Evolutionary conservation across 2,888 invertebrate genomes (phyloP), one percentile per base, ranked within the genome.

Genomic region (Drosophila phalerata): DNA sequence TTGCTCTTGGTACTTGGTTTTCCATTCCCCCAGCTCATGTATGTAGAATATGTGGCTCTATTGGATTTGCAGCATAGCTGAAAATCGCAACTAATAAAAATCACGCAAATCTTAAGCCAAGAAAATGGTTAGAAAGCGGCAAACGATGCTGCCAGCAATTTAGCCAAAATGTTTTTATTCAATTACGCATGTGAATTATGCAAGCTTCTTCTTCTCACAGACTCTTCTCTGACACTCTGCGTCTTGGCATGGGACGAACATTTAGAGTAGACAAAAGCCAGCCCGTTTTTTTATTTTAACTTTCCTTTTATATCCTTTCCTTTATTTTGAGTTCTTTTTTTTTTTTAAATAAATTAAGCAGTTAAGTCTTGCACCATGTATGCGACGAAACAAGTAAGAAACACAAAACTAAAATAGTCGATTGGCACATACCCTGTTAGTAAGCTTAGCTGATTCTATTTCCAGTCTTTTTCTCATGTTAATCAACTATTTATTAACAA

Each of bases 31-130:
- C 30, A 28, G 42, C 49, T 40, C 15, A 9, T 28, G 13, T 66
- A 47, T 60, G 42, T 49, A 37, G 60, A 38, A 40, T 66, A 42
- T 53, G 66, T 63, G 40, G 34, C n/a, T 42, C 61, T 22, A 22
- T 77, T 73, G 73, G 74, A 75, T 75, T 74, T 82, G 56, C 70
- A 19, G 42, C 60, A 72, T 66, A 52, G 77, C 85, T 77, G 69
- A 70, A 82, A 83, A 81, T 83, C 84, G 81, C 75, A 81, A 83
- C 81, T 81, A 81, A 81, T 81, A 83, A 83, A 83, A 81, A 77
- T 81, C 78, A 75, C 63, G 74, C 71, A 83, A 67, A 66, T 83
- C 73, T 83, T 82, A 69, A 79, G 82, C 80, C 76, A 73, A 73
- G 66, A 77, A 80, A 77, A 68, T 68, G 67, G 73, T 60, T 77